Percentiles rank a stretch among this genome's conserved stretches.
phyloP scores from a whole-genome alignment of 2,113 vertebrate genomes.

The Lipophrys pholis region DNA sequence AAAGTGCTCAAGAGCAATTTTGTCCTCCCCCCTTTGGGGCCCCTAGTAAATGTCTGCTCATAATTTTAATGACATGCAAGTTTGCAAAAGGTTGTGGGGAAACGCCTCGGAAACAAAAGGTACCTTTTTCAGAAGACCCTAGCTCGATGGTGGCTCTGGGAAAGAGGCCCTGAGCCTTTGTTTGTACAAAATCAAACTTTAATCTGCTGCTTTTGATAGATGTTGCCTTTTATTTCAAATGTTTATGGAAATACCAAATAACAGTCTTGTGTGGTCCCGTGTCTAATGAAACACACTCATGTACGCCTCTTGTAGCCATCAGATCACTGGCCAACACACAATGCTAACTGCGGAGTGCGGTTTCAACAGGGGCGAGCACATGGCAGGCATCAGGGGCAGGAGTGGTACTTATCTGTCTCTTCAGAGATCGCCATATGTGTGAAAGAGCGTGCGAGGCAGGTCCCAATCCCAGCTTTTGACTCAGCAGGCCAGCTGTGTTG shows the following conservation, averaged over 20 bases:
- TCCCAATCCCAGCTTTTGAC: slow-evolving; percentile 20
- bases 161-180: slow-evolving; percentile 61
- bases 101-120: slow-evolving; percentile 56
- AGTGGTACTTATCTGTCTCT: slow-evolving; percentile 23
- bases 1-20: not conserved
- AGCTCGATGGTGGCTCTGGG: slow-evolving; percentile 40
- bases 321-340: slow-evolving; percentile 55
- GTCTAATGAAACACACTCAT: slow-evolving; percentile 71
- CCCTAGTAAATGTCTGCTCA: slow-evolving; percentile 28
- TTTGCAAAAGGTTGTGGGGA: slow-evolving; percentile 26
- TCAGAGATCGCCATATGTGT: slow-evolving; percentile 40
- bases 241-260: slow-evolving; percentile 75
- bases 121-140: slow-evolving; percentile 47
- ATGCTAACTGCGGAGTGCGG: slow-evolving; percentile 35
- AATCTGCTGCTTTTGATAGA: slow-evolving; percentile 74
- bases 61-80: slow-evolving; percentile 24
- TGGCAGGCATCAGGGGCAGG: slow-evolving; percentile 16
- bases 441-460: slow-evolving; percentile 19
- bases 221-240: slow-evolving; percentile 74
- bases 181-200: slow-evolving; percentile 74
- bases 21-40: slow-evolving; percentile 8
- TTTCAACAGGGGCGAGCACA: slow-evolving; percentile 38
- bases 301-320: slow-evolving; percentile 45
- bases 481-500: slow-evolving; percentile 79
- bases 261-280: slow-evolving; percentile 81